Conservation (phyloP, 1,140 invertebrate genomes). For the Macrobrachium nipponense region DNA sequence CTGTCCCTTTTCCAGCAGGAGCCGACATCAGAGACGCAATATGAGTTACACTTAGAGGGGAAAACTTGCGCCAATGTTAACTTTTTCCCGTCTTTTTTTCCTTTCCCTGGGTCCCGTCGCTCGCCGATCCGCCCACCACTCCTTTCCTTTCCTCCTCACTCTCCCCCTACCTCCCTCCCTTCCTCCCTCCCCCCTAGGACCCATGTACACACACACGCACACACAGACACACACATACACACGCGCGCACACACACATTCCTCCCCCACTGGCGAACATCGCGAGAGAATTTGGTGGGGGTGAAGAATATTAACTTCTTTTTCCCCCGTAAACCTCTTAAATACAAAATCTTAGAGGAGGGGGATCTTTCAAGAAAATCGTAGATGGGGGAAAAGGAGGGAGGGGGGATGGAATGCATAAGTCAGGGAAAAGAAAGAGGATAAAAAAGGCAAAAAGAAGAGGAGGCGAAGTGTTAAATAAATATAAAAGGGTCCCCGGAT, state of each 20-base stretch:
- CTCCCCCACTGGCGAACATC: too few relatives aligned
- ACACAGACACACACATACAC: too few relatives aligned
- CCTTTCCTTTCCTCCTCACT: background rate
- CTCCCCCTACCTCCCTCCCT: background rate
- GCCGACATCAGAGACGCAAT: slow-evolving; percentile 47
- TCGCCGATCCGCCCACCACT: slow-evolving; percentile 28
- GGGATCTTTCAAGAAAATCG: background rate
- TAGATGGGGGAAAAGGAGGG: background rate
- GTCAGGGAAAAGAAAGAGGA: background rate
- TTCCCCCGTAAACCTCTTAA: too few relatives aligned
- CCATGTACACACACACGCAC: too few relatives aligned
- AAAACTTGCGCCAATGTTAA: slow-evolving; percentile 61
- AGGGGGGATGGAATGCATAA: background rate
- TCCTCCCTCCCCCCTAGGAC: background rate
- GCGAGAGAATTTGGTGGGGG: too few relatives aligned
- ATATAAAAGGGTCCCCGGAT: background rate
- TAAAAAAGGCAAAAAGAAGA: background rate
- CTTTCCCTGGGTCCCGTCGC: background rate
- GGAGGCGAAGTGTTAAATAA: slow-evolving; percentile 6
- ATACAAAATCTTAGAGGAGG: background rate
- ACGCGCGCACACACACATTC: too few relatives aligned
- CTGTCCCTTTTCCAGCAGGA: background rate
- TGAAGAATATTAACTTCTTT: too few relatives aligned
- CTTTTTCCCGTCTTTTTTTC: slow-evolving; percentile 47
- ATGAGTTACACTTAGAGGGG: slow-evolving; percentile 56